Base-by-base conservation (phyloP, 30 jellyfish, hydroid and myxozoan species). In the Haliclystus octoradiatus region DNA sequence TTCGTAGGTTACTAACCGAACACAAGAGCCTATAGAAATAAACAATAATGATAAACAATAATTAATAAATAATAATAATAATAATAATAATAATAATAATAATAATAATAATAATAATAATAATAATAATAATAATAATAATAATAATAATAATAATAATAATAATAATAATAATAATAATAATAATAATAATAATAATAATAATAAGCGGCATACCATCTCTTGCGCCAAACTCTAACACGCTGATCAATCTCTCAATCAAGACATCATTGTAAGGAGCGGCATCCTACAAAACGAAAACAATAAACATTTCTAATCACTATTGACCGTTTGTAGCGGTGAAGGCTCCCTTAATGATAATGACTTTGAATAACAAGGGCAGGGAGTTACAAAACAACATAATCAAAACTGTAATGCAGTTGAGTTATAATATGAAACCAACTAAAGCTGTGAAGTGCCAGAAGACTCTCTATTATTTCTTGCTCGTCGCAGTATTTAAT, bases 1-100 rank as follows among this genome's bases (percentile, higher is more conserved):
- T 50, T 89, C 98, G 29, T 78, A 46, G 0, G 98, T 81, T n/a
- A 89, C 98, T 30, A 89, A 72, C 1, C 98, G 93, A 50, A 89
- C 85, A 26, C 66, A 52, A 29, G 98, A 89, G 2, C 93, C 98
- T 89, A 46, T 57, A 67, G 49, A 5, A 53, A 61, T 0, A 26
- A 30, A 34, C 23, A n/a, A 5, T 26, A 19, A 40, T 9, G 24
- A 73, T 15, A 33, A 53, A 28, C 26, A 0, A 22, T 33, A 74
- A 64, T 34, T 23, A 5, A 26, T 29, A 33, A 30, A 74, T 5
- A 27, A 49, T 1, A 4, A 33, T 9, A 47, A 47, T n/a, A n/a
- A 47, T 47, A n/a, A n/a, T 60, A 60, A 27, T 60, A 60, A 27
- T 60, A 60, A 27, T 60, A 60, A 27, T 60, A 60, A 24, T 60